Percentiles rank a stretch among this genome's conserved stretches.
phyloP scores from a whole-genome alignment of 1,140 invertebrate species.

The Tetragonula clypearis region DNA sequence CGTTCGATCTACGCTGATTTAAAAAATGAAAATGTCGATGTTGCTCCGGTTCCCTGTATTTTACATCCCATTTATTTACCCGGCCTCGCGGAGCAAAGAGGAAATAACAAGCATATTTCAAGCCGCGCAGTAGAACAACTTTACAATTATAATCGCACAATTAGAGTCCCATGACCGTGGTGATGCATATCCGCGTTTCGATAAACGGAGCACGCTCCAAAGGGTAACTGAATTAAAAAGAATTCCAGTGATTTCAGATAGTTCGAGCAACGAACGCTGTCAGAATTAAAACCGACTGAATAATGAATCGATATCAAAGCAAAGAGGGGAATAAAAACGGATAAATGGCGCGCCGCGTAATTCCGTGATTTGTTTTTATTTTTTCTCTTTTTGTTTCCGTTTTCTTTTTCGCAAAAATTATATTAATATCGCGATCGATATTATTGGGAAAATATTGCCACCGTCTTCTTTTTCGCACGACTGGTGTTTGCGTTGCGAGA shows the following conservation, averaged over 20 bases:
- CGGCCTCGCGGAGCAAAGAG: slow-evolving; percentile 13
- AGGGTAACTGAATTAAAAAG: slow-evolving; percentile 32
- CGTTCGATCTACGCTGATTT: neutral
- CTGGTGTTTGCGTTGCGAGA: no score
- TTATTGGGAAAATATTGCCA: neutral
- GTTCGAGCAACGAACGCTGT: neutral
- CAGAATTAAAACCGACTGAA: neutral
- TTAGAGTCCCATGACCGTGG: slow-evolving; percentile 27
- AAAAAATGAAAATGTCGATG: slow-evolving; percentile 2
- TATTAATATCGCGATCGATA: neutral
- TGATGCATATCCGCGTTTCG: slow-evolving; percentile 20
- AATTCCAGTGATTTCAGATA: slow-evolving; percentile 16
- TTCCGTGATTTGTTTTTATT: neutral
- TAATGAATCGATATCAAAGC: slow-evolving; percentile 5
- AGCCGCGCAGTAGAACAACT: slow-evolving; percentile 37
- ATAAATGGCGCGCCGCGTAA: neutral
- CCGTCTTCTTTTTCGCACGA: no score
- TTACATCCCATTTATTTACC: slow-evolving; percentile 38
- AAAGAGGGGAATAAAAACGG: neutral
- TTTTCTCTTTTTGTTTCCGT: neutral
- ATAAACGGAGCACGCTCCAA: slow-evolving; percentile 20
- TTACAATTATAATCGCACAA: slow-evolving; percentile 50
- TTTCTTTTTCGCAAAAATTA: neutral
- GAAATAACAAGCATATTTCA: slow-evolving; percentile 43
- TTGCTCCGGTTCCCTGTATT: slow-evolving; percentile 27